Base-by-base conservation (phyloP, 1,140 invertebrate species). In the Drosophila suzukii region DNA sequence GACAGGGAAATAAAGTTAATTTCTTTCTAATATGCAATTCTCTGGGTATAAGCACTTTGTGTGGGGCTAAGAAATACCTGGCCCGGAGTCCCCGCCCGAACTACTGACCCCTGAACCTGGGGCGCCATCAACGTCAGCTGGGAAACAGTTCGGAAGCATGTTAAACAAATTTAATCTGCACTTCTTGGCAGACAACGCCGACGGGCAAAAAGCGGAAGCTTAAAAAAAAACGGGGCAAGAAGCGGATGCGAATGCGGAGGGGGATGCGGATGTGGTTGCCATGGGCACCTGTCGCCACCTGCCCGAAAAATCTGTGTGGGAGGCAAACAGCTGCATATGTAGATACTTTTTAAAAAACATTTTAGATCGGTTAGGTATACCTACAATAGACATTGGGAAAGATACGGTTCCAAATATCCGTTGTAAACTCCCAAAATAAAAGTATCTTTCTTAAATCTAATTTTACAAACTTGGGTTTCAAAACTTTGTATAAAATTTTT, bases 121-220 rank as follows among this genome's bases (percentile, higher is more conserved):
- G 63, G 36, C 59, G 17, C 59, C 63, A 67, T 67, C 65, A 51
- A 27, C 65, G 61, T 79, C 68, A 82, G 72, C 63, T 51, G 75
- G 60, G 61, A 46, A 39, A 81, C 62, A 57, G 55, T 67, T 54
- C 67, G 65, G 76, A 88, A 84, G 85, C 84, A 89, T 90, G 84
- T 89, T 89, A 81, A 89, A 78, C 84, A 89, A 89, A 89, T 89
- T 89, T 89, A 89, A 89, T 89, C 84, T 89, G 77, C 84, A 84
- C 84, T 89, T 89, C 84, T 89, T 80, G 70, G 62, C 84, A 70
- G 75, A 71, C 53, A 50, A 54, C 49, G 61, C 61, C 36, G 76
- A 15, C 51, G 53, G 75, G 55, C 58, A 61, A 55, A 50, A 75
- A 78, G 62, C 62, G 65, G 47, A 60, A 61, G 60, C 65, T 44